phyloP scores from a whole-genome alignment of 2,113 vertebrate genomes.

The Amblyopsis rosae region DNA sequence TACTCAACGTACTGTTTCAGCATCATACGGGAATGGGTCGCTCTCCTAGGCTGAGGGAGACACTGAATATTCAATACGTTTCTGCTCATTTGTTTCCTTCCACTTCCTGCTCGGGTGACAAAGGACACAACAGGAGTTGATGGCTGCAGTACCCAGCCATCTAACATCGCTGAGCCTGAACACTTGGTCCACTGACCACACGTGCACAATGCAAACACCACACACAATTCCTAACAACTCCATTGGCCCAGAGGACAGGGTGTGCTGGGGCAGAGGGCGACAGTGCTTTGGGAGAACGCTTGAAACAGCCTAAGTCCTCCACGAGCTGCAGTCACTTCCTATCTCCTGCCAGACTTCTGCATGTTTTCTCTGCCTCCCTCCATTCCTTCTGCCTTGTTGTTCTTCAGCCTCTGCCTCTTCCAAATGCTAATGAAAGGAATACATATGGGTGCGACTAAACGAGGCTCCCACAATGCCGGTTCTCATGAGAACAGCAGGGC shows the following conservation, averaged over 20 bases:
- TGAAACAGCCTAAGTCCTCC: slow-evolving; percentile 55
- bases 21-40: neutral
- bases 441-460: slow-evolving; percentile 45
- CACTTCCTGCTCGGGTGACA: neutral
- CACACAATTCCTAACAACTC: slow-evolving; percentile 12
- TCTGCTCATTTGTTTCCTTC: no score
- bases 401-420: slow-evolving; percentile 54
- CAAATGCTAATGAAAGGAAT: slow-evolving; percentile 47
- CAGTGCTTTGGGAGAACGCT: slow-evolving; percentile 45
- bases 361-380: slow-evolving; percentile 58
- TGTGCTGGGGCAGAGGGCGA: slow-evolving; percentile 37
- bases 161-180: slow-evolving; percentile 25
- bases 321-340: slow-evolving; percentile 71
- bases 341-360: slow-evolving; percentile 59
- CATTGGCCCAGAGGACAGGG: slow-evolving; percentile 14
- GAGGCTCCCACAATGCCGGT: slow-evolving; percentile 21
- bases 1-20: neutral
- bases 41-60: neutral
- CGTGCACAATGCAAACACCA: slow-evolving; percentile 27
- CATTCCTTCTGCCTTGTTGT: slow-evolving; percentile 35
- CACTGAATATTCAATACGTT: no score
- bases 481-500: slow-evolving; percentile 1
- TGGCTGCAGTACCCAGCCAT: slow-evolving; percentile 27
- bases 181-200: slow-evolving; percentile 37
- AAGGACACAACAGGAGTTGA: slow-evolving; percentile 25